phyloP scores from a whole-genome alignment of 2,888 invertebrate species.

The Cephus sareptanus region DNA sequence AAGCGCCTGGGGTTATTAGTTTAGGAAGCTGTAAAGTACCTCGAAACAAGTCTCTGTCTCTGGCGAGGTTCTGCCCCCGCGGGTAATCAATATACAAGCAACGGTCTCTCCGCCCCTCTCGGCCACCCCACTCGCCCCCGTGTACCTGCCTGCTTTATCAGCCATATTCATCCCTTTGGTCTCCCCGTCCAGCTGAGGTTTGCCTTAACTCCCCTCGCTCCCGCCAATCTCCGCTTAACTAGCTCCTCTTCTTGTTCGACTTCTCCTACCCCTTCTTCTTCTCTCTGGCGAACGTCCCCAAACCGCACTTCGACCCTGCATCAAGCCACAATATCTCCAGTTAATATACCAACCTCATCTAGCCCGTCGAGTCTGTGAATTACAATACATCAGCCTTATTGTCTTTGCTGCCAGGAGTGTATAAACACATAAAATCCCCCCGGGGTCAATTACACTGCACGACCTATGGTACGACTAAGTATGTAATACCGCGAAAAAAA shows the following conservation, averaged over 20 bases:
- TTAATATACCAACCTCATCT: not conserved
- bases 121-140: not conserved
- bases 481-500: not conserved
- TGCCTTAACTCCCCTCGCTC: not conserved
- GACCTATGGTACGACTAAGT: not conserved
- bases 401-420: not conserved
- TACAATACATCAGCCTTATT: not conserved
- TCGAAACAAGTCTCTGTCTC: conserved; percentile 47
- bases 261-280: not conserved
- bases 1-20: conserved; percentile 54
- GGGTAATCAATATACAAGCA: conserved; percentile 60
- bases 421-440: not conserved
- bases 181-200: not conserved
- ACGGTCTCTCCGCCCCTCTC: not conserved
- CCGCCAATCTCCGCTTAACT: not conserved
- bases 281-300: not conserved
- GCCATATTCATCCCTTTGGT: not conserved
- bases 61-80: conserved; percentile 23
- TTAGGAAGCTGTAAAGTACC: conserved; percentile 57
- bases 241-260: not conserved
- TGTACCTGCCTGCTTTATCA: not conserved
- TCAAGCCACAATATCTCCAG: not conserved
- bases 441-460: not conserved
- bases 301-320: not conserved
- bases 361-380: not conserved